Evolutionary conservation across 2,797 vertebrate genomes (phyloP), one percentile per base, ranked within the genome.

Genomic region (Premnoplex brunnescens): DNA sequence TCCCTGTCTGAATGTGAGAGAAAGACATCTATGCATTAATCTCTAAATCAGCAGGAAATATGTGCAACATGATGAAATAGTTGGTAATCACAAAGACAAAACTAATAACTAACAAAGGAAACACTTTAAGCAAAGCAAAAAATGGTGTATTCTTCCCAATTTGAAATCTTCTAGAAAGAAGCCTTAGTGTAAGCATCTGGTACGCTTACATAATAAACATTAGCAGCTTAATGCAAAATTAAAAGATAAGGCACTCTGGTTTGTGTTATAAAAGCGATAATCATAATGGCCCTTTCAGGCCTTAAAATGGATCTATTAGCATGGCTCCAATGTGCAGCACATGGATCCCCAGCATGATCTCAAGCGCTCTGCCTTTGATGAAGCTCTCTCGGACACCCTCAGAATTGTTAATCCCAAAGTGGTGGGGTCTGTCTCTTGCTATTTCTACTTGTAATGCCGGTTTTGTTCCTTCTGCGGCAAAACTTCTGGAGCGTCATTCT

Each of bases 161-260:
- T 76, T 26, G 37, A 85, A 91, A 66, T 43, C 77, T 79, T 88
- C 49, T n/a, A 58, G 58, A 62, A 83, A 87, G 78, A 72, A 91
- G 52, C 12, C 46, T 60, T 22, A 46, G 51, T 10, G 36, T 43
- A 93, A 93, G 84, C 94, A 89, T 85, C 94, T 93, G 84, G 71
- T 69, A 75, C 0, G 7, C 48, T 69, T 56, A 82, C 32, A 88
- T 86, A 87, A 93, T 34, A 95, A 60, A 81, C 85, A 88, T 87
- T 93, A 91, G 71, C 55, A 93, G 83, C 77, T 84, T 90, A 90
- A 88, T 79, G 71, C 77, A 91, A 93, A 96, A 94, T 87, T 85
- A 82, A 92, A 91, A 93, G 82, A 68, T 59, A 86, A 93, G 80
- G 21, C 58, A 1, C 39, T 93, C 85, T 73, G 66, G 51, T 48